Conservation (phyloP, 2,113 vertebrate genomes). For the Aphelocoma coerulescens region DNA sequence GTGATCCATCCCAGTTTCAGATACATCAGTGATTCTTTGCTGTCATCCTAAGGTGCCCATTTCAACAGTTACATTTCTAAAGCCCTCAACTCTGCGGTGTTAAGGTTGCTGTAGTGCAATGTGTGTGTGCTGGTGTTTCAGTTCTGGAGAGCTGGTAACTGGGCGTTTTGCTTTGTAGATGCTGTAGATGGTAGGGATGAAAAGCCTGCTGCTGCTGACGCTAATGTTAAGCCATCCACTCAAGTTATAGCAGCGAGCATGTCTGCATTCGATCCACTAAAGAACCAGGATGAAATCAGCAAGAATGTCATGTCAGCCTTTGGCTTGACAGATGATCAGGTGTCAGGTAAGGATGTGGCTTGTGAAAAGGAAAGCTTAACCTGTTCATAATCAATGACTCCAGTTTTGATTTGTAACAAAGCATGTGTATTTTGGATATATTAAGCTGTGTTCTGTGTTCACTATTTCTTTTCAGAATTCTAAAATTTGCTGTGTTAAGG, state of each 20-base stretch:
- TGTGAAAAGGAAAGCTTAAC: not conserved
- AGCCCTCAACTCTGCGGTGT: not conserved
- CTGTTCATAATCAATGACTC: not conserved
- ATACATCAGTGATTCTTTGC: not conserved
- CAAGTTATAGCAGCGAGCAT: conserved; percentile 97
- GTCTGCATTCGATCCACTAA: conserved; percentile 97
- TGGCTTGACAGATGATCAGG: conserved; percentile 91
- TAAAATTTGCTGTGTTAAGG: not conserved
- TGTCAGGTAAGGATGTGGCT: conserved; percentile 79
- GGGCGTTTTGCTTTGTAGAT: conserved; percentile 66
- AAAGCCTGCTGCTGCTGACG: conserved; percentile 81
- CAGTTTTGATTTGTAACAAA: not conserved
- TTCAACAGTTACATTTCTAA: not conserved
- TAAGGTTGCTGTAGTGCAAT: not conserved
- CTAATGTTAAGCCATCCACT: conserved; percentile 83
- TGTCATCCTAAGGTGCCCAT: not conserved
- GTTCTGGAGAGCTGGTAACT: not conserved
- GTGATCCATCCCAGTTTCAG: not conserved
- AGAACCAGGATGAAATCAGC: conserved; percentile 97
- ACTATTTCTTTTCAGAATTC: not conserved
- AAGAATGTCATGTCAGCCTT: conserved; percentile 98
- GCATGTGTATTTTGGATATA: not conserved
- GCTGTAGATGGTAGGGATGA: conserved; percentile 84
- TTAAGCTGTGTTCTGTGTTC: not conserved
- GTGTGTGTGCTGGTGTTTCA: not conserved